Base-by-base conservation (phyloP, 2,797 vertebrate species). In the Spinus pinus region DNA sequence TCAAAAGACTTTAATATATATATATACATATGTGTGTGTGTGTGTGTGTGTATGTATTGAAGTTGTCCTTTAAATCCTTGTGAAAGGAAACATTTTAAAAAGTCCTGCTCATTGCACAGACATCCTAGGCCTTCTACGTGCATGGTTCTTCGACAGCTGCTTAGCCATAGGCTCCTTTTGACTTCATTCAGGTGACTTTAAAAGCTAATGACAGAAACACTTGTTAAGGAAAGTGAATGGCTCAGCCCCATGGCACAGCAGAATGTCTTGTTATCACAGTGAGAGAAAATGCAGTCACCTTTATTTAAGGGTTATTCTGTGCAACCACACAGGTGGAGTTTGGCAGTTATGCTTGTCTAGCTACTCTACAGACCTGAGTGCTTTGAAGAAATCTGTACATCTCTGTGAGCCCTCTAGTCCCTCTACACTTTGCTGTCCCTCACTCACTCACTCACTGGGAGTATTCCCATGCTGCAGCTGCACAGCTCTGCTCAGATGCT, bases 161-260 rank as follows among this genome's bases (percentile, higher is more conserved):
- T 93, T 85, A 71, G 72, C 75, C 77, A 74, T 12, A 1, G 82
- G 88, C 61, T 88, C 64, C 39, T 67, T 91, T 67, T 71, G 58
- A 25, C 61, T 94, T 88, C 57, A 64, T 44, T 74, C 65, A 67
- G 70, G 86, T 92, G 81, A 88, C 73, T 81, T 92, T 88, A 86
- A 90, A 86, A 86, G 62, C 37, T 84, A 86, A 88, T 37, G 89
- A 90, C 91, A 88, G 88, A 88, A 96, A 66, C 83, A 88, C 46
- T 74, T 80, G 66, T 60, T 86, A 88, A 81, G 61, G 41, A 72
- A 80, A 92, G 42, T 27, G 74, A 87, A 42, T 53, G 31, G 25
- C 28, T 84, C 14, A 81, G 57, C 77, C 77, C 46, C 12, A 25
- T 23, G 56, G 94, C 44, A 73, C 44, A 56, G 72, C 41, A 51